Evolutionary conservation across 2,797 vertebrate species (phyloP).

Genomic region (Vespertilio murinus): DNA sequence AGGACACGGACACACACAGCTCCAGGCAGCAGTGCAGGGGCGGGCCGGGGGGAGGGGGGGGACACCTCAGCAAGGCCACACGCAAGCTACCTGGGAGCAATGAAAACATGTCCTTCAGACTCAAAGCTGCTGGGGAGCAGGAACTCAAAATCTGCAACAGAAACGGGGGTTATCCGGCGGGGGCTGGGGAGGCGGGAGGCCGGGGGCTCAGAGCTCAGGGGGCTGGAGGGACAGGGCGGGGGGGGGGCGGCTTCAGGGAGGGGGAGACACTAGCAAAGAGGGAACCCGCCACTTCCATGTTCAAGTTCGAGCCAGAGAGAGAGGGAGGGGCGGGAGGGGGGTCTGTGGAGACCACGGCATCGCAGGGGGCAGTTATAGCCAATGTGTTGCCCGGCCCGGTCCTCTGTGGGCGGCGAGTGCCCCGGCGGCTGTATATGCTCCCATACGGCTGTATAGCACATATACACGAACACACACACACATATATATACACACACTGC

Average conservation of each 20-base stretch:
- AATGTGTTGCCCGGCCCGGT: slow-evolving; percentile 83
- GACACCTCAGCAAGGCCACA: slow-evolving; percentile 89
- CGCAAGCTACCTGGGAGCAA: slow-evolving; percentile 99
- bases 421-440: slow-evolving; percentile 78
- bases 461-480: slow-evolving; percentile 82
- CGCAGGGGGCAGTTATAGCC: slow-evolving; percentile 84
- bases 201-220: slow-evolving; percentile 80
- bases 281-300: slow-evolving; percentile 74
- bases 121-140: slow-evolving; percentile 99
- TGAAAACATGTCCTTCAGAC: slow-evolving; percentile 99
- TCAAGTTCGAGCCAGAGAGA: slow-evolving; percentile 74
- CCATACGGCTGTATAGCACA: slow-evolving; percentile 78
- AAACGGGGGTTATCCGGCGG: slow-evolving; percentile 96
- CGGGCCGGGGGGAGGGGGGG: slow-evolving; percentile 49
- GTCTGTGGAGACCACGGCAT: slow-evolving; percentile 83
- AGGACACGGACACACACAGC: slow-evolving; percentile 81
- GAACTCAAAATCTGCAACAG: slow-evolving; percentile 99
- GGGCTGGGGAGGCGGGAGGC: slow-evolving; percentile 81
- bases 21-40: slow-evolving; percentile 70
- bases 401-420: slow-evolving; percentile 81
- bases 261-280: slow-evolving; percentile 77
- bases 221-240: slow-evolving; percentile 50
- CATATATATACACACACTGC: slow-evolving; percentile 80
- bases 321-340: slow-evolving; percentile 79
- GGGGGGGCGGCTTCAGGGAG: slow-evolving; percentile 70